Evolutionary conservation across 2,797 vertebrate genomes (phyloP).

Genomic region (Sebastes taczanowskii): DNA sequence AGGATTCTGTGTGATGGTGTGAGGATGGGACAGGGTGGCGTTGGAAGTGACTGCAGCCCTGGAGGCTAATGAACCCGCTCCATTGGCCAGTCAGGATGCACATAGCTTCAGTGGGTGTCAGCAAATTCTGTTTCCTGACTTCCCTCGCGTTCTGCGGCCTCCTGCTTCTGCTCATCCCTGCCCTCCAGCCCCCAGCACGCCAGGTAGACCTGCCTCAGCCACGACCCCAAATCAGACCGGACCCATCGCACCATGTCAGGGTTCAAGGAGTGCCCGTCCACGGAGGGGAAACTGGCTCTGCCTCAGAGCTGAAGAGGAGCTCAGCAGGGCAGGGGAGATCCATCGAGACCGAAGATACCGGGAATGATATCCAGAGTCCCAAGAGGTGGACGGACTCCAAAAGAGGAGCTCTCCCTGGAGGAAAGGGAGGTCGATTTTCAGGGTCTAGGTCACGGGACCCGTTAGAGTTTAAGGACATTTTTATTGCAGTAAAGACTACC

Average conservation of each 20-base stretch:
- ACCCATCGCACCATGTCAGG: not conserved
- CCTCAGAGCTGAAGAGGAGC: not conserved
- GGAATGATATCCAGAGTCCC: not conserved
- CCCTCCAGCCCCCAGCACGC: constrained; percentile 70
- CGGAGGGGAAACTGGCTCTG: not conserved
- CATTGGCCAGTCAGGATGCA: constrained; percentile 82
- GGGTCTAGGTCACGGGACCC: constrained; percentile 60
- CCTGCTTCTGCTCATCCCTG: constrained; percentile 85
- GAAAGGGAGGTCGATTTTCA: not conserved
- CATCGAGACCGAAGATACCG: not conserved
- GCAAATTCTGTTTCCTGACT: constrained; percentile 88
- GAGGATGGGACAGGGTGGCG: constrained; percentile 69
- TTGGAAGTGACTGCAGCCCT: constrained; percentile 67
- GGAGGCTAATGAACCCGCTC: constrained; percentile 76
- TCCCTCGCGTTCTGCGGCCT: constrained; percentile 86
- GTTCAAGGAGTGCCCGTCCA: not conserved
- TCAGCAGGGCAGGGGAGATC: not conserved
- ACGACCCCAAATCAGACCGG: constrained; percentile 58
- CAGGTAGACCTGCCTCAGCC: constrained; percentile 75
- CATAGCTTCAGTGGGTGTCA: constrained; percentile 81
- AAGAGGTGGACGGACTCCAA: not conserved
- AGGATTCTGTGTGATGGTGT: constrained; percentile 59
- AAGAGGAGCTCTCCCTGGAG: not conserved
- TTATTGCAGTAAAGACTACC: constrained; percentile 96
- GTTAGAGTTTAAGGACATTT: constrained; percentile 88